A percentile compares a stretch with the other conserved stretches of the same genome.
phyloP scores from a whole-genome alignment of 2,113 vertebrate species.

The Perca flavescens region DNA sequence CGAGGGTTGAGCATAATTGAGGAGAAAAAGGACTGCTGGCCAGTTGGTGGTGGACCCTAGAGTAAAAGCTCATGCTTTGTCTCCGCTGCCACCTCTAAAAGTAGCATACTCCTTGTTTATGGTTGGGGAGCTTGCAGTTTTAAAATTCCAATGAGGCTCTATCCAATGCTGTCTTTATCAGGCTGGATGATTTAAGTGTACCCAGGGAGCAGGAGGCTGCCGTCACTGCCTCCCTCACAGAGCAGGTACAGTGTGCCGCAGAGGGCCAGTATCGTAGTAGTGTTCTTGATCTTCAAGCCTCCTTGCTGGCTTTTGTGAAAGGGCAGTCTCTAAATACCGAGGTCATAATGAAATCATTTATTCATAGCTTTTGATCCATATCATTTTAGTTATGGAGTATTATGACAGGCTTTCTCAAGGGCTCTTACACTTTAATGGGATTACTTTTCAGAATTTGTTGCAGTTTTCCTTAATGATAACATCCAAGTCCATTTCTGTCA shows the following conservation, averaged over 20 bases:
- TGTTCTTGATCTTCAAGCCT: constrained; percentile 66
- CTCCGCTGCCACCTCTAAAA: constrained; percentile 63
- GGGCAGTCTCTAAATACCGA: constrained; percentile 20
- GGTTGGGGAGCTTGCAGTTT: constrained; percentile 58
- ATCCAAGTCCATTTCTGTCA: background rate
- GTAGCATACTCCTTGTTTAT: constrained; percentile 63
- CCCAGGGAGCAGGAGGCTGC: constrained; percentile 52
- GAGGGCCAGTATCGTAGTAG: constrained; percentile 27
- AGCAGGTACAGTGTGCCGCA: constrained; percentile 21
- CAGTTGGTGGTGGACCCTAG: constrained; percentile 56
- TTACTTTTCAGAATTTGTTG: background rate
- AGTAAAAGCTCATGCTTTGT: constrained; percentile 64
- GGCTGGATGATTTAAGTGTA: constrained; percentile 69
- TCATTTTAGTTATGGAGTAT: constrained; percentile 24
- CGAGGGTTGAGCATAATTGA: constrained; percentile 38
- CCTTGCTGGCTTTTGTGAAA: constrained; percentile 49
- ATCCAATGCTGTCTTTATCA: constrained; percentile 61
- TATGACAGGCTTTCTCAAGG: constrained; percentile 4
- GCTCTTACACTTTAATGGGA: constrained; percentile 7
- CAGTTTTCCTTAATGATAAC: background rate
- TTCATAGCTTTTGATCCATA: constrained; percentile 49
- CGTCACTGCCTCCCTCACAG: constrained; percentile 20
- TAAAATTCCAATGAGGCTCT: constrained; percentile 74
- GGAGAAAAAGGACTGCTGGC: constrained; percentile 48
- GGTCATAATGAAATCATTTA: constrained; percentile 34